A percentile compares a stretch with the other conserved stretches of the same genome.
phyloP scores from a whole-genome alignment of 1,140 invertebrate genomes.

The Choristoneura fumiferana region DNA sequence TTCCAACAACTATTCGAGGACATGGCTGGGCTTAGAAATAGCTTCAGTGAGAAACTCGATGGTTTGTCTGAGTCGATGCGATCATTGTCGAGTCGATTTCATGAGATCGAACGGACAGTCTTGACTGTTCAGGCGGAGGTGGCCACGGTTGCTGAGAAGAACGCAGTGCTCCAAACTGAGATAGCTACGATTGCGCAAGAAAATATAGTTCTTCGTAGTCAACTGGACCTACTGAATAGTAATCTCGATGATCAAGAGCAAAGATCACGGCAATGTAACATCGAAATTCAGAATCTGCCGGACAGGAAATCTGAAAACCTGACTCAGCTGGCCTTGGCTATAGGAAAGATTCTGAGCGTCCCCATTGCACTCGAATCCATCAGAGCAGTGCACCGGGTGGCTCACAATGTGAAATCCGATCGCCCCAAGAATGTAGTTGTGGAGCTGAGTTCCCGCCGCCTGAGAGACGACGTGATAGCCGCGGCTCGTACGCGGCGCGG shows the following conservation, averaged over 20 bases:
- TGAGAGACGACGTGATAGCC: constrained; percentile 17
- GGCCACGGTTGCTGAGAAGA: not conserved
- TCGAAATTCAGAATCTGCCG: constrained; percentile 21
- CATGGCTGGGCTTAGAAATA: not conserved
- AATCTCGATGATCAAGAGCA: constrained; percentile 19
- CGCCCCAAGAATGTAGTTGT: constrained; percentile 18
- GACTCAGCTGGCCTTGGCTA: not conserved
- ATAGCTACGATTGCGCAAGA: not conserved
- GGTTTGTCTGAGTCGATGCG: not conserved
- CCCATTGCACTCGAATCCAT: not conserved
- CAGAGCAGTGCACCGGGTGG: constrained; percentile 14
- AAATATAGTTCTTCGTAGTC: not conserved
- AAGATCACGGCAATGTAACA: constrained; percentile 6
- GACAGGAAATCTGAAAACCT: constrained; percentile 16
- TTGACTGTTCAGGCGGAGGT: not conserved
- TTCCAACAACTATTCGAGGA: not conserved
- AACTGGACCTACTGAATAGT: not conserved
- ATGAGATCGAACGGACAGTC: not conserved
- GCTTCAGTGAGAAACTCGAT: not conserved
- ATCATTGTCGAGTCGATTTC: not conserved
- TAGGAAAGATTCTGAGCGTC: constrained; percentile 1
- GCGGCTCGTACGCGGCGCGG: constrained; percentile 12
- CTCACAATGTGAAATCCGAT: not conserved
- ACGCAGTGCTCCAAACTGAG: no score
- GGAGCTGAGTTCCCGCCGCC: not conserved